Percentiles rank a stretch among this genome's conserved stretches.
phyloP scores from a whole-genome alignment of 2,888 invertebrate species.

The Glaucopsyche alexis region DNA sequence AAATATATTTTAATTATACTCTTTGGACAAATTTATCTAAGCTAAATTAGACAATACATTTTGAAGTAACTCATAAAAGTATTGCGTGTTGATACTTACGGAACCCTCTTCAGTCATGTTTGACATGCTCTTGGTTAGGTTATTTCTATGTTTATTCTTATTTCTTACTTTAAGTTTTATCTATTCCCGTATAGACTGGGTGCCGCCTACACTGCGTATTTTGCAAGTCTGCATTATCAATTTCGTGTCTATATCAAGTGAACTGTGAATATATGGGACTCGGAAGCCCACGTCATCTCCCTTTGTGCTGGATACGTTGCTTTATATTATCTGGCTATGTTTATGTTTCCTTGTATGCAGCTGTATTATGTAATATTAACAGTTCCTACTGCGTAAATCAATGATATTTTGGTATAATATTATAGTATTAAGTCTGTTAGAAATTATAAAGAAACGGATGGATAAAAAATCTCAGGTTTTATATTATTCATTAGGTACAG shows the following conservation, averaged over 20 bases:
- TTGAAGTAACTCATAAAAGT: too few relatives aligned
- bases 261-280: slow-evolving; percentile 39
- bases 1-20: too few relatives aligned
- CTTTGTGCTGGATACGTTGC: slow-evolving; percentile 35
- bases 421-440: background rate
- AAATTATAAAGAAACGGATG: too few relatives aligned
- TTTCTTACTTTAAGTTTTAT: background rate
- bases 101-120: too few relatives aligned
- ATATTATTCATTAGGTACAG: too few relatives aligned
- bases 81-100: too few relatives aligned
- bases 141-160: too few relatives aligned
- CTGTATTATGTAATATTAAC: background rate
- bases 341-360: slow-evolving; percentile 13
- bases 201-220: background rate
- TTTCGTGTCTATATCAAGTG: slow-evolving; percentile 32
- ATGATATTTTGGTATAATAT: background rate
- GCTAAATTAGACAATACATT: too few relatives aligned
- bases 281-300: slow-evolving; percentile 39
- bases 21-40: too few relatives aligned
- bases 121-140: too few relatives aligned
- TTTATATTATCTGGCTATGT: slow-evolving; percentile 23
- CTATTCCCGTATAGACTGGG: background rate
- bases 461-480: too few relatives aligned
- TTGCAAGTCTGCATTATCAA: slow-evolving; percentile 18
- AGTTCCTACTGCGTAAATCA: background rate